Percentiles rank a stretch among this genome's conserved stretches.
Conservation (phyloP, 2,113 vertebrate genomes). For the Centropus bengalensis region DNA sequence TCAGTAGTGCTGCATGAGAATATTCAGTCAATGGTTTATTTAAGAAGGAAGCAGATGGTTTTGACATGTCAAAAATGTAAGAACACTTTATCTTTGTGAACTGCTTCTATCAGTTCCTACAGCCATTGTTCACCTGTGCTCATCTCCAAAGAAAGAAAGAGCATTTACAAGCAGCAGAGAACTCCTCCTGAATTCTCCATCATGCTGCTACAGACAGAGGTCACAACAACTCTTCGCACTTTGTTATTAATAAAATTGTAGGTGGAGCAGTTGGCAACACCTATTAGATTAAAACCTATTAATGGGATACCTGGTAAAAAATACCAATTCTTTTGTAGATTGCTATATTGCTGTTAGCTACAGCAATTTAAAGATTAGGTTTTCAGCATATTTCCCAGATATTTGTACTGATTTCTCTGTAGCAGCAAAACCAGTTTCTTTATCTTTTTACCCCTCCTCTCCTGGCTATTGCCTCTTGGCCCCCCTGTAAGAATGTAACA, state of each 20-base stretch:
- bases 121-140: slow-evolving; percentile 13
- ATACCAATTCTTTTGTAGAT: neutral
- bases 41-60: slow-evolving; percentile 50
- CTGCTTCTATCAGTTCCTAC: slow-evolving; percentile 22
- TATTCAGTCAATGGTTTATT: slow-evolving; percentile 51
- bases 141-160: neutral
- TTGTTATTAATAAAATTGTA: neutral
- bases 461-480: neutral
- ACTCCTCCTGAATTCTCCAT: neutral
- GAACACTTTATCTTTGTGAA: slow-evolving; percentile 24
- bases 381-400: neutral
- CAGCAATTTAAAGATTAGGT: neutral
- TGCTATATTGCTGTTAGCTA: neutral
- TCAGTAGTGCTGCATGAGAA: slow-evolving; percentile 33
- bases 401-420: neutral
- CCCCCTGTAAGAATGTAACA: neutral
- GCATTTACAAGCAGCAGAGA: neutral
- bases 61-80: slow-evolving; percentile 32
- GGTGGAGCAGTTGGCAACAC: neutral
- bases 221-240: neutral
- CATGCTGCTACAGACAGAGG: neutral
- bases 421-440: neutral
- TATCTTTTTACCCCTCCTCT: neutral
- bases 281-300: neutral
- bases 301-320: neutral